Evolutionary conservation across 1,140 invertebrate species (phyloP).

Genomic region (Drosophila malerkotliana): DNA sequence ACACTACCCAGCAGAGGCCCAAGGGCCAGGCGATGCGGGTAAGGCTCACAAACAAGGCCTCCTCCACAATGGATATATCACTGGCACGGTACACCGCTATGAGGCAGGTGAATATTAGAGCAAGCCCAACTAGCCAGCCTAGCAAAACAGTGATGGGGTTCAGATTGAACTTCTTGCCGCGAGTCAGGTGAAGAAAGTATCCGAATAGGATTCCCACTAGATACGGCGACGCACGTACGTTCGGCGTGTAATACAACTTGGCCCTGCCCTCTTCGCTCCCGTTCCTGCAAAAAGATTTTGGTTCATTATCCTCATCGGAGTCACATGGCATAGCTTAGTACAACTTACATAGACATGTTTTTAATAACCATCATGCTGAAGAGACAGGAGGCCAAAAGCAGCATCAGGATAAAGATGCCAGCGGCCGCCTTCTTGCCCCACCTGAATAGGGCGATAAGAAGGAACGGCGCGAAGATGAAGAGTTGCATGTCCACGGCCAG

Average conservation of each 20-base stretch:
- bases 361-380: constrained; percentile 56
- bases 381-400: constrained; percentile 44
- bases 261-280: background rate
- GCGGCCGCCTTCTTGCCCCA: constrained; percentile 83
- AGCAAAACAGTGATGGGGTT: background rate
- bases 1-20: constrained; percentile 88
- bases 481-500: constrained; percentile 93
- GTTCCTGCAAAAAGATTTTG: too few relatives aligned
- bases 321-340: background rate
- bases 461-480: constrained; percentile 89
- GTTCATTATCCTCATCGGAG: too few relatives aligned
- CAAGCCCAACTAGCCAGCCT: constrained; percentile 55
- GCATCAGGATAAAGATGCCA: constrained; percentile 31
- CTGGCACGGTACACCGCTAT: too few relatives aligned
- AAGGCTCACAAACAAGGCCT: constrained; percentile 87
- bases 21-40: constrained; percentile 87
- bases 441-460: constrained; percentile 88
- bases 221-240: constrained; percentile 53
- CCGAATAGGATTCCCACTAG: constrained; percentile 55
- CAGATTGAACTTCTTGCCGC: constrained; percentile 26
- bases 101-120: too few relatives aligned
- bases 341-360: constrained; percentile 42
- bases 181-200: constrained; percentile 44
- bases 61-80: constrained; percentile 66
- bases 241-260: constrained; percentile 44